These are phyloP conservation scores for Pampus argenteus DNA, from an alignment of 2,797 vertebrate genomes.

Conservation along the genomic window DNA sequence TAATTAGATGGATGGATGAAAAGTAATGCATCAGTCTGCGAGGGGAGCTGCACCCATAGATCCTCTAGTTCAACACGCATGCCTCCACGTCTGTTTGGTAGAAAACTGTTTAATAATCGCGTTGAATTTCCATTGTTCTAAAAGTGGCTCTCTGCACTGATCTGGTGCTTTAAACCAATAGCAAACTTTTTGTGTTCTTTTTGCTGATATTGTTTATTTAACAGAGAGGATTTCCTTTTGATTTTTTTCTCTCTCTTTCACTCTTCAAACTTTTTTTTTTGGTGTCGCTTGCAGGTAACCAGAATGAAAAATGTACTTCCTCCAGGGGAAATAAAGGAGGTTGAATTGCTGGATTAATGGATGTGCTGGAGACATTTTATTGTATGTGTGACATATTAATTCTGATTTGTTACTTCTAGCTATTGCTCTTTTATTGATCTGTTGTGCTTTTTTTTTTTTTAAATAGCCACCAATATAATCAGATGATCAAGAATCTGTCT, in stretches of 20 bases:
- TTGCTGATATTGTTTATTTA: slow-evolving; percentile 82
- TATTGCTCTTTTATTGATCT: neutral
- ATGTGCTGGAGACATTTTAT: slow-evolving; percentile 59
- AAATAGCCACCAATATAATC: slow-evolving; percentile 6
- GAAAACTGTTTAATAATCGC: slow-evolving; percentile 85
- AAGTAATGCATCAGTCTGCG: slow-evolving; percentile 83
- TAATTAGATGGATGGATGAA: slow-evolving; percentile 90
- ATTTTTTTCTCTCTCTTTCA: slow-evolving; percentile 67
- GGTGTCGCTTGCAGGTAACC: slow-evolving; percentile 71
- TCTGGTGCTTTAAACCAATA: slow-evolving; percentile 77
- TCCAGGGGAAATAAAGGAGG: slow-evolving; percentile 53
- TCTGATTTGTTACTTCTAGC: slow-evolving; percentile 35
- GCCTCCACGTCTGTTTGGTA: slow-evolving; percentile 79
- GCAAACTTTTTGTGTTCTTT: slow-evolving; percentile 80
- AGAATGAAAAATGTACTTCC: slow-evolving; percentile 62
- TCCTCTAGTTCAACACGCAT: slow-evolving; percentile 81
- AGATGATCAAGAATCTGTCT: too few species aligned
- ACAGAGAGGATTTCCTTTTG: slow-evolving; percentile 75
- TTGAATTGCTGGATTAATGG: slow-evolving; percentile 52
- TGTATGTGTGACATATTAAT: slow-evolving; percentile 60
- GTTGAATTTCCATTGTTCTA: slow-evolving; percentile 83
- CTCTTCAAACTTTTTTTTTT: slow-evolving; percentile 72
- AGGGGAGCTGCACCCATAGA: slow-evolving; percentile 82
- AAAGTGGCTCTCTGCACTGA: slow-evolving; percentile 80
- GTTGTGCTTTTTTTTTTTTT: neutral